phyloP scores from a whole-genome alignment of 2,888 invertebrate genomes.

The Leptinotarsa juncta region DNA sequence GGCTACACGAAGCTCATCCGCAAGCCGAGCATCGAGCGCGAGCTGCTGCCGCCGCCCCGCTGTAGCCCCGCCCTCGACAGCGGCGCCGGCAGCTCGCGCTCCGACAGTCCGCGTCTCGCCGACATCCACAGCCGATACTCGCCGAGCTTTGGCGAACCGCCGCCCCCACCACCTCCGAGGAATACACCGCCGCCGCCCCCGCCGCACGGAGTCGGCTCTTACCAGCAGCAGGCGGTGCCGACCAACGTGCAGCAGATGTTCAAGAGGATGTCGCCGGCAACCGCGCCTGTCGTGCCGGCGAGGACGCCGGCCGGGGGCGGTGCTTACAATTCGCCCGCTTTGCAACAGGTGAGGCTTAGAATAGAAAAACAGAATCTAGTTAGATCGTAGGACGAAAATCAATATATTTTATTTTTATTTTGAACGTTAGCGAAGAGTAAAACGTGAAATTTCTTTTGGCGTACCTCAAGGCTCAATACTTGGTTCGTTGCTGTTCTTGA shows the following conservation, averaged over 20 bases:
- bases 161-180: slow-evolving; percentile 70
- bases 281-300: slow-evolving; percentile 75
- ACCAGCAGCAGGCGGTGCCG: slow-evolving; percentile 70
- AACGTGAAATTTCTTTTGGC: too few relatives aligned
- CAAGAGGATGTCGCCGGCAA: slow-evolving; percentile 82
- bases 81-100: slow-evolving; percentile 88
- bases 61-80: slow-evolving; percentile 90
- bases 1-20: slow-evolving; percentile 79
- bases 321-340: slow-evolving; percentile 55
- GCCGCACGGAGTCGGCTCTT: slow-evolving; percentile 67
- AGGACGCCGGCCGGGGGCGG: slow-evolving; percentile 70
- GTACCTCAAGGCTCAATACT: too few relatives aligned
- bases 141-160: slow-evolving; percentile 72
- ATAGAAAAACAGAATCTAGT: too few relatives aligned
- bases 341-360: slow-evolving; percentile 49
- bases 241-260: slow-evolving; percentile 78
- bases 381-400: not conserved
- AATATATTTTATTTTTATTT: too few relatives aligned
- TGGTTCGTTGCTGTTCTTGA: too few relatives aligned
- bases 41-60: slow-evolving; percentile 77
- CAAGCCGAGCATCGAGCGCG: slow-evolving; percentile 90
- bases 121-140: slow-evolving; percentile 77
- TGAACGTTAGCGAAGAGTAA: too few relatives aligned
- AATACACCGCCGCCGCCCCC: slow-evolving; percentile 76
- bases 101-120: slow-evolving; percentile 85